Evolutionary conservation across 2,797 vertebrate species (phyloP), one percentile per base, ranked within the genome.

Genomic region (Gadopsis marmoratus): DNA sequence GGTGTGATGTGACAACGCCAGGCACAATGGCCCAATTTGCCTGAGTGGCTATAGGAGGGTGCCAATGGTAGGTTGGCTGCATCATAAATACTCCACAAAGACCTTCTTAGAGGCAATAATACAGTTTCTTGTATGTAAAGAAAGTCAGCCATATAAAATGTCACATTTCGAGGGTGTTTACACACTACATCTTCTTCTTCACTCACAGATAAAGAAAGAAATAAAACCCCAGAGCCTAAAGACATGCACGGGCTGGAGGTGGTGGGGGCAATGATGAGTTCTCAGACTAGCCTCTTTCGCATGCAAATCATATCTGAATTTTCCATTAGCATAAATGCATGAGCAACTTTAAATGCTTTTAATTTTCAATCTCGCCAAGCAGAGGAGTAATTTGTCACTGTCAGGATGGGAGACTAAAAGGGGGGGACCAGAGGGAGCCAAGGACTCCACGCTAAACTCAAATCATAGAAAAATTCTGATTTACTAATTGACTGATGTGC

Each of bases 241-340:
- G 91, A 94, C 93, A 94, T 67, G 75, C 81, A 86, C 81, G 86
- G 86, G 87, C 75, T 90, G 87, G 82, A 76, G 86, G 86, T 83
- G 84, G 89, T 60, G 86, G 89, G 87, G 84, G 91, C 94, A 93
- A 91, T 93, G 95, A 96, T 94, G 95, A 98, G 97, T 96, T 97
- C 97, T 97, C 96, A 96, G 96, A 97, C 97, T 96, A 95, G 95
- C 96, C 97, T 98, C 97, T 98, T 99, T 98, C 96, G 97, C 97
- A 99, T 99, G 98, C 98, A 99, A 99, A 99, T 99, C 97, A 98
- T 98, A 98, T 97, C 97, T 97, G 97, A 96, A 96, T 95, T 97
- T 97, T 97, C 98, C 97, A 99, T 99, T 99, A 99, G 97, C 97
- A 99, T 99, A 98, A 98, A 99, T 99, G 97, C 97, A 99, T 98